Evolutionary conservation across 2,888 invertebrate genomes (phyloP).

Genomic region (Diachrysia chrysitis): DNA sequence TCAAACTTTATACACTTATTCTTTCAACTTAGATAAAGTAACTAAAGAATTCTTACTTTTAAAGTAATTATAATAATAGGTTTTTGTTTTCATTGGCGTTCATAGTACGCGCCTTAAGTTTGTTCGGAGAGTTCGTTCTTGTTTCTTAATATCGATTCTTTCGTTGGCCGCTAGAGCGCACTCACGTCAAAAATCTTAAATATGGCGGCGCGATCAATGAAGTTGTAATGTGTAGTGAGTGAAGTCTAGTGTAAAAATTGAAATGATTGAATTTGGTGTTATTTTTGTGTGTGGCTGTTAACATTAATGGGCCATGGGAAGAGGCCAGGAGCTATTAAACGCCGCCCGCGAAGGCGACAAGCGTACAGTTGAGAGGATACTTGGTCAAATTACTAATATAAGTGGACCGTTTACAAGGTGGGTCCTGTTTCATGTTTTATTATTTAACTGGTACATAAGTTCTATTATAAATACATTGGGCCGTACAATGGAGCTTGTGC

Average conservation of each 20-base stretch:
- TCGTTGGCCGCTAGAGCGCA: slow-evolving; percentile 85
- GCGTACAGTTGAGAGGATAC: slow-evolving; percentile 96
- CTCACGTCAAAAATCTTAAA: slow-evolving; percentile 85
- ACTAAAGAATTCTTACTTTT: not conserved
- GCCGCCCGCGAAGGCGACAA: slow-evolving; percentile 98
- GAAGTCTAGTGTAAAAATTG: slow-evolving; percentile 87
- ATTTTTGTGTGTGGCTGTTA: slow-evolving; percentile 84
- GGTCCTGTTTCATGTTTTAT: slow-evolving; percentile 80
- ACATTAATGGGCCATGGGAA: slow-evolving; percentile 93
- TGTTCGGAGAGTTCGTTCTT: slow-evolving; percentile 18
- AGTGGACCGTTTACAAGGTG: slow-evolving; percentile 98
- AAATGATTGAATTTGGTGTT: slow-evolving; percentile 83
- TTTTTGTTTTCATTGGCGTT: not conserved
- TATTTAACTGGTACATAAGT: slow-evolving; percentile 24
- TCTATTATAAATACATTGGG: not conserved
- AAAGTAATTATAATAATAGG: not conserved
- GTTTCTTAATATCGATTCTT: slow-evolving; percentile 76
- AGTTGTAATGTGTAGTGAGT: slow-evolving; percentile 89
- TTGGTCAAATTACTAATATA: slow-evolving; percentile 96
- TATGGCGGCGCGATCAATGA: slow-evolving; percentile 95
- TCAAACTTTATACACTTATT: too few species aligned
- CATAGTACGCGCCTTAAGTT: slow-evolving; percentile 1
- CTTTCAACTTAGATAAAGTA: too few species aligned
- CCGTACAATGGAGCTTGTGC: not conserved
- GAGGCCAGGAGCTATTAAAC: slow-evolving; percentile 98